Evolutionary conservation across 2,888 invertebrate species (phyloP).

Genomic region (Amorpha juglandis): DNA sequence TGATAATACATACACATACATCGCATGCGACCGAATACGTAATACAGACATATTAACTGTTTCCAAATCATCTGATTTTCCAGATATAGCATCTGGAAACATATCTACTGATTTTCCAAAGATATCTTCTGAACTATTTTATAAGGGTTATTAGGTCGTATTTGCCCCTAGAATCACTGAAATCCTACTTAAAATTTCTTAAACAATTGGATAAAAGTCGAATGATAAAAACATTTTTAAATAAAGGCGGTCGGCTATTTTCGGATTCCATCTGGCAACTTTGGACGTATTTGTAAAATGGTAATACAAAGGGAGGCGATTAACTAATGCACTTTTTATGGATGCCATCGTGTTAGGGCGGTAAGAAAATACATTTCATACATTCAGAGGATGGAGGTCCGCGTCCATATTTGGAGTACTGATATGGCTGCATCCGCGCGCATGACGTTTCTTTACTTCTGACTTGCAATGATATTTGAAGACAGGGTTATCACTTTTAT

Average conservation of each 20-base stretch:
- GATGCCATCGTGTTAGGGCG: constrained; percentile 16
- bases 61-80: too few relatives aligned
- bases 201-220: too few relatives aligned
- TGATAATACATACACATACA: constrained; percentile 1
- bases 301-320: neutral
- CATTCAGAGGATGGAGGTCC: constrained; percentile 24
- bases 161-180: too few relatives aligned
- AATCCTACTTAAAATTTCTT: too few relatives aligned
- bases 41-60: too few relatives aligned
- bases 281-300: constrained; percentile 7
- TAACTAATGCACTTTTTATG: constrained; percentile 10
- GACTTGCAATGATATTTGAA: constrained; percentile 27
- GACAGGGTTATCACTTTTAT: constrained; percentile 6
- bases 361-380: constrained; percentile 24
- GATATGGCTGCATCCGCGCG: constrained; percentile 25
- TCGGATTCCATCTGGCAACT: neutral
- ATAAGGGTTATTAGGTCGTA: too few relatives aligned
- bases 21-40: neutral
- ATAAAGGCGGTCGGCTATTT: neutral
- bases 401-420: constrained; percentile 29
- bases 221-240: too few relatives aligned
- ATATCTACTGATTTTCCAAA: too few relatives aligned
- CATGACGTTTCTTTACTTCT: constrained; percentile 26
- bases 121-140: too few relatives aligned
- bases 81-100: too few relatives aligned